Base-by-base conservation (phyloP, 2,888 invertebrate species). In the Polylopha cassiicola region DNA sequence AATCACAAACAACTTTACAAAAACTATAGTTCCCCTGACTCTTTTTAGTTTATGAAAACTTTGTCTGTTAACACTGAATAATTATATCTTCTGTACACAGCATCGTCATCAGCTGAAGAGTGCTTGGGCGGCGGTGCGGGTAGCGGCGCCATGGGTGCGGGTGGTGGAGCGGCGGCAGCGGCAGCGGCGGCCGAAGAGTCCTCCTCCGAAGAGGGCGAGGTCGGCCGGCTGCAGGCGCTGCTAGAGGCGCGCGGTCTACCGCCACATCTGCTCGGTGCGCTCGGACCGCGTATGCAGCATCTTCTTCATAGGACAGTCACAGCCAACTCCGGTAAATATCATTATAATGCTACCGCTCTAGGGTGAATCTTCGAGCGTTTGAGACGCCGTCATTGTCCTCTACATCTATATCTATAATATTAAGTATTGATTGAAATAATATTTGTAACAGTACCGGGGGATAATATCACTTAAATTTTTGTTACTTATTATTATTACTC, bases 261-360 rank as follows among this genome's bases (percentile, higher is more conserved):
- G n/a, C 97, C 98, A 7, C 98, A 98, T 72, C 88, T 99, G 46
- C 95, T 99, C 60, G 97, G 98, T 18, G 97, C 98, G 1, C 88
- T 99, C 37, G 98, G 96, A 0, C 97, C 98, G 29, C 89, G 98
- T 34, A 96, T 99, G 97, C 98, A 98, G 69, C 97, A 98, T 68
- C 87, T 98, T 41, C 85, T 98, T 47, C 97, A 98, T 70, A 89
- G 98, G 53, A 97, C 95, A 50, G 97, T 98, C 89, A 96, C 96
- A 29, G 94, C 94, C 37, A 85, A 84, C 54, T 82, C 84, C 0
- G 81, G 84, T 84, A 43, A 37, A 9, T 13, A n/a, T 18, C n/a
- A 20, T 23, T 2, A 9, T 7, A 24, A 2, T 6, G 2, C 4
- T 15, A 5, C 9, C 23, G 8, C 26, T 27, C 3, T 15, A 24